phyloP scores from a whole-genome alignment of 2,113 vertebrate species.

The Motacilla tschutschensis region DNA sequence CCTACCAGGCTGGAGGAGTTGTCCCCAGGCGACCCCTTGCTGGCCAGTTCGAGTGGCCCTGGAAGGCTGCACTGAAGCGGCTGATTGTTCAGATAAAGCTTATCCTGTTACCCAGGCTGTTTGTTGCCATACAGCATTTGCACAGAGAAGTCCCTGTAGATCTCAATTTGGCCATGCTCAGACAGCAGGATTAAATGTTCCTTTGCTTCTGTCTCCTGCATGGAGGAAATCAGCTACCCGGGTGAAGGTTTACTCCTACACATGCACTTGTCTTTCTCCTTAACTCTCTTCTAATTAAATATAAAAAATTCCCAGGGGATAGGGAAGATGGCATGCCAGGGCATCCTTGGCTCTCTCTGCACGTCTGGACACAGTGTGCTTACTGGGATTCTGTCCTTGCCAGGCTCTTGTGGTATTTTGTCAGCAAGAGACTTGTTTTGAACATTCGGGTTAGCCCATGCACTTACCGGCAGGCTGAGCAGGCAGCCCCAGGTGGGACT shows the following conservation, averaged over 20 bases:
- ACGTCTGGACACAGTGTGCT: neutral
- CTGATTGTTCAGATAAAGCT: slow-evolving; percentile 55
- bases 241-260: neutral
- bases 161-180: slow-evolving; percentile 31
- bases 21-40: neutral
- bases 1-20: neutral
- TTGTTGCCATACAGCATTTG: slow-evolving; percentile 14
- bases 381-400: neutral
- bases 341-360: neutral
- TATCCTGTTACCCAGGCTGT: slow-evolving; percentile 46
- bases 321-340: neutral
- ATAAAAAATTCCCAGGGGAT: neutral
- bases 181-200: slow-evolving; percentile 57
- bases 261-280: neutral
- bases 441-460: neutral
- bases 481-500: neutral
- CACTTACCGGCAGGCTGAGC: neutral
- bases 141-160: slow-evolving; percentile 47
- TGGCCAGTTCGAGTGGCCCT: neutral
- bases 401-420: neutral
- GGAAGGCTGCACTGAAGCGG: slow-evolving; percentile 15
- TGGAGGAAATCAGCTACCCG: neutral
- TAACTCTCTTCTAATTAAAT: slow-evolving; percentile 35
- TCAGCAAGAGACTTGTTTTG: neutral
- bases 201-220: slow-evolving; percentile 25